Conservation (phyloP, 1,140 invertebrate genomes). For the Neotoxoptera formosana region DNA sequence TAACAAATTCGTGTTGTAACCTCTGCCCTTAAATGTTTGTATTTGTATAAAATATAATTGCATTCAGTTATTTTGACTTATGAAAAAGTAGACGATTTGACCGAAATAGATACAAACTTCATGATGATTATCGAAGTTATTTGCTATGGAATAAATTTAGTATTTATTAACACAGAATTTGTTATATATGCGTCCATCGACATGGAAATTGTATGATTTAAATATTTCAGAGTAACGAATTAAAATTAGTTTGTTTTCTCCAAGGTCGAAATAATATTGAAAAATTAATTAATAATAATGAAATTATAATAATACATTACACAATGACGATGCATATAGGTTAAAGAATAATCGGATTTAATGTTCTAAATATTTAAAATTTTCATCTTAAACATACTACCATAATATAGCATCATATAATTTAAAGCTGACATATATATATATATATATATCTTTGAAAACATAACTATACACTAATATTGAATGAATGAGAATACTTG, state of each 20-base stretch:
- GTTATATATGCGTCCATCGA: neutral
- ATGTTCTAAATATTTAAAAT: neutral
- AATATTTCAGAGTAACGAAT: neutral
- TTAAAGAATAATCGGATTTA: neutral
- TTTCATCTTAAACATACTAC: neutral
- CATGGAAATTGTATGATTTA: neutral
- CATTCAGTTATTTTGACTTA: no score
- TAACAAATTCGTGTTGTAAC: no score
- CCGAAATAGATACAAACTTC: neutral
- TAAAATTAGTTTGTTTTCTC: neutral
- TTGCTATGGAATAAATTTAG: neutral
- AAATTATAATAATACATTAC: no score
- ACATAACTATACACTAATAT: no score
- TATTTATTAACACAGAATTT: neutral
- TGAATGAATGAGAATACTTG: no score
- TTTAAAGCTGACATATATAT: neutral
- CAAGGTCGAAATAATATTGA: neutral
- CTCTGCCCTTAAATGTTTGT: no score
- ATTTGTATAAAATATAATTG: no score
- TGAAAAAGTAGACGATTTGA: neutral
- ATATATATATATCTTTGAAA: no score
- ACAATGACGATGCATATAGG: no score
- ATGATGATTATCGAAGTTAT: neutral
- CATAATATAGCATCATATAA: neutral
- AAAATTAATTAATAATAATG: neutral